Conservation (phyloP, 2,888 invertebrate species). For the Cephus sareptanus region DNA sequence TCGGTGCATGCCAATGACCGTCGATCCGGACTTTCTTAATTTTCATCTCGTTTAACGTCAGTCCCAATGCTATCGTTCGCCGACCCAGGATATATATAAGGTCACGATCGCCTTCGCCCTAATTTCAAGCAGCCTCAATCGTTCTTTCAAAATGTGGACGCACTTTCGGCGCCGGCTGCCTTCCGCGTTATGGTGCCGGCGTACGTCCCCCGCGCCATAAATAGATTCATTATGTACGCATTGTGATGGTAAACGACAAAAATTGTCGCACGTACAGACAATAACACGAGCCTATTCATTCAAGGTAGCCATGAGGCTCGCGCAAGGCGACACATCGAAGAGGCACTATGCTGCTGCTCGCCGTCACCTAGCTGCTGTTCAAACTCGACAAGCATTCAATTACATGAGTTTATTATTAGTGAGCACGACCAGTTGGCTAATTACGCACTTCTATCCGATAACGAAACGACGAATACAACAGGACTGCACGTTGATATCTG, state of each 20-base stretch:
- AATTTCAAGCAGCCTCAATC: background rate
- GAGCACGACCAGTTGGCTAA: constrained; percentile 32
- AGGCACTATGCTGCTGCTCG: background rate
- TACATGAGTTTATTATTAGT: constrained; percentile 53
- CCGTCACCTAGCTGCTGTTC: background rate
- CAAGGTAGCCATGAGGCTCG: constrained; percentile 24
- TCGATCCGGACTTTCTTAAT: background rate
- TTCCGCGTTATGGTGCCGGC: background rate
- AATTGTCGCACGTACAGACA: constrained; percentile 26
- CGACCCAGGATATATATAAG: background rate
- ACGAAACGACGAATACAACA: constrained; percentile 21
- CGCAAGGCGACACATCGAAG: background rate
- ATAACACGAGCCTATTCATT: constrained; percentile 31
- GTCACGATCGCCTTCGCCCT: background rate
- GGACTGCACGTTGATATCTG: constrained; percentile 46
- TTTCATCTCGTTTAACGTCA: background rate
- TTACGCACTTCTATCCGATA: constrained; percentile 34
- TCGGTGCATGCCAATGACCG: constrained; percentile 1
- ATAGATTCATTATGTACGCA: constrained; percentile 1
- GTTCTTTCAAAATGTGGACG: background rate
- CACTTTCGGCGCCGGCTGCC: background rate
- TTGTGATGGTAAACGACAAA: constrained; percentile 22
- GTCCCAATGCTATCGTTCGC: background rate
- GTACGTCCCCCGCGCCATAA: background rate
- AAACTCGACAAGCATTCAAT: constrained; percentile 38